Percentiles rank a stretch among this genome's conserved stretches.
Conservation (phyloP, 2,797 vertebrate genomes). For the Kryptopterus vitreolus region DNA sequence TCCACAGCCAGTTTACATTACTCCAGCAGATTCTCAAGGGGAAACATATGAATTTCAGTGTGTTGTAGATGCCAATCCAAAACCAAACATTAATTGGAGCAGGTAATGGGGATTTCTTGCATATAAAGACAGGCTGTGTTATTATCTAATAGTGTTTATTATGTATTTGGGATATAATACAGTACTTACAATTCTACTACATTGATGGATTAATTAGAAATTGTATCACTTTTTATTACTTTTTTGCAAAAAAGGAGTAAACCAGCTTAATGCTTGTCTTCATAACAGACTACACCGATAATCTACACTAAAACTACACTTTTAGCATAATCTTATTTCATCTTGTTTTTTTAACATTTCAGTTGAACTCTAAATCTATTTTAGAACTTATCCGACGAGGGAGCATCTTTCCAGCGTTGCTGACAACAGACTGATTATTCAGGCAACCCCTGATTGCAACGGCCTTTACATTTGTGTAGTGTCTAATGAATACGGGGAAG, state of each 20-base stretch:
- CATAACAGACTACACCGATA: too few species aligned
- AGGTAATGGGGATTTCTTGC: too few species aligned
- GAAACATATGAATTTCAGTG: constrained; percentile 48
- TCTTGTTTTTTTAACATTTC: not conserved
- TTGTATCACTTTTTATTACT: too few species aligned
- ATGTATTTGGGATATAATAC: not conserved
- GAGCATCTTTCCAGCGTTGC: not conserved
- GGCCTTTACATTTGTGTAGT: constrained; percentile 21
- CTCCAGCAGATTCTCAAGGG: not conserved
- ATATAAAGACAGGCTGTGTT: too few species aligned
- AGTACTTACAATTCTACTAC: not conserved
- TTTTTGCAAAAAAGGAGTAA: too few species aligned
- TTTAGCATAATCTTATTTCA: too few species aligned
- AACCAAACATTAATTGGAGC: not conserved
- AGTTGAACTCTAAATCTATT: too few species aligned
- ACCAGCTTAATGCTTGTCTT: not conserved
- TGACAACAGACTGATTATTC: not conserved
- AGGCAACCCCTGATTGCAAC: not conserved
- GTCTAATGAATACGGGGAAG: constrained; percentile 24
- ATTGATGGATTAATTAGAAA: not conserved
- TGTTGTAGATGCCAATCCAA: constrained; percentile 57
- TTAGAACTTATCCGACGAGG: not conserved
- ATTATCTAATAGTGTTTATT: too few species aligned
- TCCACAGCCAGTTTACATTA: constrained; percentile 47
- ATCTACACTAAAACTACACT: too few species aligned